Evolutionary conservation across 2,797 vertebrate genomes (phyloP), one percentile per base, ranked within the genome.

Genomic region (Etheostoma nigrum): DNA sequence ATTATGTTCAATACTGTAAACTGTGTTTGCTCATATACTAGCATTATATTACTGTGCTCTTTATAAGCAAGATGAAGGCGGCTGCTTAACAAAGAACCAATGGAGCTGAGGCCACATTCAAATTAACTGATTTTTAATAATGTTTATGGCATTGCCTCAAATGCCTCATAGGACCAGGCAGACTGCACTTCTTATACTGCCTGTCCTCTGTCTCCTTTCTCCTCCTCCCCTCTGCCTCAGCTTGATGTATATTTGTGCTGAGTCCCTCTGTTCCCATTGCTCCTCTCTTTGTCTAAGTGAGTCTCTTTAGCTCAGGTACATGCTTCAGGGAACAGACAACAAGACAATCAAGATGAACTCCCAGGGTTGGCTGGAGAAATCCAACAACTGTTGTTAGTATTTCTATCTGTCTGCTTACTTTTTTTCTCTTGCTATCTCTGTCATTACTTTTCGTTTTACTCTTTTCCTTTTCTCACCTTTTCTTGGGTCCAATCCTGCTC

Each of bases 251-350:
- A 91, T 92, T 84, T 89, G 83, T 60, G 71, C 78, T 55, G 83
- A 91, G 83, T 82, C 73, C 69, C 74, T 76, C 69, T 81, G 65
- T 90, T 79, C 74, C 76, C 57, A 67, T 69, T 86, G 79, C 76
- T 78, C 76, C 75, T 76, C 74, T 79, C 84, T 86, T 86, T 89
- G 88, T 89, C 88, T 89, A 87, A 89, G 82, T 83, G 82, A 91
- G 83, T 86, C 81, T 92, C 85, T 85, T 88, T 86, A 86, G 77
- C 87, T 90, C 77, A 85, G 88, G 75, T 90, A 84, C 86, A 90
- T 76, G 89, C 90, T 90, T 91, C 60, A 80, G 86, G 82, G 87
- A 93, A 79, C 88, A 85, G 82, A 86, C 85, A 87, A 84, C 80
- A 74, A 83, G 86, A 88, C 85, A 86, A 89, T 88, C 82, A 89